Percentiles rank a stretch among this genome's conserved stretches.
phyloP scores from a whole-genome alignment of 1,140 invertebrate species.

The Pemphigus obesinymphae region DNA sequence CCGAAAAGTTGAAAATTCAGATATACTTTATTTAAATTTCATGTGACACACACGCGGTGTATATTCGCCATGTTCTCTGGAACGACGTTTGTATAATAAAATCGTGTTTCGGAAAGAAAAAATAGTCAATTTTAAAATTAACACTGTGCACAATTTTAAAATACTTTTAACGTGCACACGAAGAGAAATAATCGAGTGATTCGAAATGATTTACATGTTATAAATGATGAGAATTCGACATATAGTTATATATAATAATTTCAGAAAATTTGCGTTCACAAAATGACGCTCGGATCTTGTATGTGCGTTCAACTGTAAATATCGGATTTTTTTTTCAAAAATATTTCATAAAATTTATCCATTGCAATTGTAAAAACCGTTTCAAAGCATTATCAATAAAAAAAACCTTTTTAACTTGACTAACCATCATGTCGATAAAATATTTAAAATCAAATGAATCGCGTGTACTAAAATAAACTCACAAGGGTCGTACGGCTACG shows the following conservation, averaged over 20 bases:
- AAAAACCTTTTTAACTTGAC: background rate
- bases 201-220: too few relatives aligned
- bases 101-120: too few relatives aligned
- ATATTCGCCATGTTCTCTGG: too few relatives aligned
- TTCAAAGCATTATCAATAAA: background rate
- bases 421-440: background rate
- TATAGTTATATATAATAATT: background rate
- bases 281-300: background rate
- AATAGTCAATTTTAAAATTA: too few relatives aligned
- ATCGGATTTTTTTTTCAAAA: background rate
- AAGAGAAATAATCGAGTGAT: too few relatives aligned
- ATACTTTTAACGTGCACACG: too few relatives aligned
- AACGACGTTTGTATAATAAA: too few relatives aligned
- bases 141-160: too few relatives aligned
- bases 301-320: background rate
- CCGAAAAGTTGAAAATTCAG: too few relatives aligned
- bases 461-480: background rate
- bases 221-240: background rate
- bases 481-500: background rate
- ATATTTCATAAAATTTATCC: background rate
- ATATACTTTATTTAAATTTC: too few relatives aligned
- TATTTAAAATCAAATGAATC: background rate
- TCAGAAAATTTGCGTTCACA: background rate
- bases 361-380: background rate
- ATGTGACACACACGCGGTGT: too few relatives aligned